Conservation (phyloP, 2,113 vertebrate species). For the Laticauda laticaudata region DNA sequence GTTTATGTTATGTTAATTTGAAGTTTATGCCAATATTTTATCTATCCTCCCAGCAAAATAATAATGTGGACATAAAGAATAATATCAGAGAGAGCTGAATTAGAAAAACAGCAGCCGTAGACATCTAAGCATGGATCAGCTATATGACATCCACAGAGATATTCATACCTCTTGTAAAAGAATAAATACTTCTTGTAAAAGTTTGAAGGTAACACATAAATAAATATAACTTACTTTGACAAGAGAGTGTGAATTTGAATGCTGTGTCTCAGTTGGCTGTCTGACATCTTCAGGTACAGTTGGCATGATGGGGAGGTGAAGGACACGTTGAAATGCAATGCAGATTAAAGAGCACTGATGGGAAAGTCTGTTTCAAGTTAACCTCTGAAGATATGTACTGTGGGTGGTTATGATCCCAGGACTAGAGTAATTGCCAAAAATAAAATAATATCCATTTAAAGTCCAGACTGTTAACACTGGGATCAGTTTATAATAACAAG, state of each 20-base stretch:
- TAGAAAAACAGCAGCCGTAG: not conserved
- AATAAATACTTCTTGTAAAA: not conserved
- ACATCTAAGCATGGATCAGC: not conserved
- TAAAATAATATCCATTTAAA: slow-evolving; percentile 68
- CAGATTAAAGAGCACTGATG: slow-evolving; percentile 51
- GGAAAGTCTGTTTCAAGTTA: slow-evolving; percentile 57
- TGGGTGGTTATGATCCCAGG: slow-evolving; percentile 64
- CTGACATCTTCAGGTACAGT: slow-evolving; percentile 89
- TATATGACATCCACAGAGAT: not conserved
- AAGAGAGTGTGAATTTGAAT: slow-evolving; percentile 72
- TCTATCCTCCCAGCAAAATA: not conserved
- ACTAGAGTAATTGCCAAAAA: slow-evolving; percentile 71
- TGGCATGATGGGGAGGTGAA: slow-evolving; percentile 80
- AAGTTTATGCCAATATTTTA: not conserved
- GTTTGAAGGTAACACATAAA: slow-evolving; percentile 25
- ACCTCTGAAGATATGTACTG: slow-evolving; percentile 57
- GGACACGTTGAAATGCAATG: slow-evolving; percentile 51
- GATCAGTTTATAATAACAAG: slow-evolving; percentile 59
- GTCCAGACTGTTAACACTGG: slow-evolving; percentile 46
- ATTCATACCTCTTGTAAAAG: not conserved
- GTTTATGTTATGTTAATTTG: not conserved
- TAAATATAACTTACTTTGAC: slow-evolving; percentile 70
- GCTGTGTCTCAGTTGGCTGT: slow-evolving; percentile 81
- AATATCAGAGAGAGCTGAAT: not conserved
- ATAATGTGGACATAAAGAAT: not conserved